Evolutionary conservation across 2,113 vertebrate genomes (phyloP).

Genomic region (Malurus alboscapulatus): DNA sequence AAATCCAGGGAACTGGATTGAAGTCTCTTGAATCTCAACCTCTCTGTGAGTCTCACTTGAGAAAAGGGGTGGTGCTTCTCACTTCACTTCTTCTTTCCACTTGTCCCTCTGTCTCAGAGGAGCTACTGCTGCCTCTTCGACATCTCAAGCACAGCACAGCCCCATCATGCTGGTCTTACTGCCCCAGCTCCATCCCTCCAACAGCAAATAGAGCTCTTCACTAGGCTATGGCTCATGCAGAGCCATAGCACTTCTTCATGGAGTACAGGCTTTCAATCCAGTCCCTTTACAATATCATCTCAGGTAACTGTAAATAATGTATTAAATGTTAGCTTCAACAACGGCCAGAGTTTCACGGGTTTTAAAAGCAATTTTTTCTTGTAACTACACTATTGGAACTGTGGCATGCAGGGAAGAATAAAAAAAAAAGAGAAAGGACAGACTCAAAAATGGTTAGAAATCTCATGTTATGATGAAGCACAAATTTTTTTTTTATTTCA

Average conservation of each 20-base stretch:
- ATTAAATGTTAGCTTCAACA: not conserved
- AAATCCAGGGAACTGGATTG: not conserved
- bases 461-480: not conserved
- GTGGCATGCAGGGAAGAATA: not conserved
- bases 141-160: not conserved
- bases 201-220: not conserved
- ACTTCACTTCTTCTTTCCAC: not conserved
- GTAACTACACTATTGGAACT: not conserved
- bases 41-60: not conserved
- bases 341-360: not conserved
- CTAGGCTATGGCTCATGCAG: not conserved
- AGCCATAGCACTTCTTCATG: not conserved
- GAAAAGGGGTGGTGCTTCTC: not conserved
- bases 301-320: not conserved
- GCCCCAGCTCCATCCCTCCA: not conserved
- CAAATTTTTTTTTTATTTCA: constrained; percentile 5
- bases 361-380: not conserved
- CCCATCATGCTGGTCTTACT: not conserved
- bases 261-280: not conserved
- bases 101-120: not conserved
- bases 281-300: not conserved
- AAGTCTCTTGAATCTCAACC: not conserved
- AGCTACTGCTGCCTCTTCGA: not conserved
- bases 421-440: not conserved
- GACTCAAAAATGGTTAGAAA: not conserved